Base-by-base conservation (phyloP, 2,113 vertebrate species). In the Xenopus tropicalis region DNA sequence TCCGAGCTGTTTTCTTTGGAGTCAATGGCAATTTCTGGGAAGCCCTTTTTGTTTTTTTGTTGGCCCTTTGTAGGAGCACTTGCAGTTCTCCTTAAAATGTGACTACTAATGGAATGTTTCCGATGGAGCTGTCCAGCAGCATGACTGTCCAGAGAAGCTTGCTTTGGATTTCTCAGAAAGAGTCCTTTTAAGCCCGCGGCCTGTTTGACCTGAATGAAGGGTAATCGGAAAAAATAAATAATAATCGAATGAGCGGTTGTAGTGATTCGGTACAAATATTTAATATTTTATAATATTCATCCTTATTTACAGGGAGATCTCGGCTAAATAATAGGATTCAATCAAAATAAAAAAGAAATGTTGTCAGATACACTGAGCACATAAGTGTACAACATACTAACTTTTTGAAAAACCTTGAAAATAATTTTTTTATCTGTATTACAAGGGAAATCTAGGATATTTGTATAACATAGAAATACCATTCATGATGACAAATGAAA, bases 101-200 rank as follows among this genome's bases (percentile, higher is more conserved):
- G 91, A 82, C 94, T 94, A 74, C 95, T 96, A 80, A 99, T 96
- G 21, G 95, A 92, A 79, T 91, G 91, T 88, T 96, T 97, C 91
- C 89, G 92, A 67, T 79, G 88, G 87, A 87, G 93, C 83, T 92
- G 94, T 72, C 89, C 96, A 98, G 89, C 95, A 98, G 90, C 95
- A 96, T 94, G 95, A 93, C 97, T 97, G 96, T 99, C 97, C 81
- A 99, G 97, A 61, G 97, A 99, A 82, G 93, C 83, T 80, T 98
- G 96, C 89, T 98, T 99, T 94, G 96, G 93, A 89, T 91, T 97
- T 92, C 95, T 96, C 91, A 96, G 94, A 88, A 99, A 98, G 65
- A 99, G 92, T 65, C 96, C 94, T 94, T 98, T 99, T 92, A 99
- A 93, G 84, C 97, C 95, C 85, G 93, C 92, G 88, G 88, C 88